Percentiles rank a stretch among this genome's conserved stretches.
phyloP scores from a whole-genome alignment of 2,888 invertebrate genomes.

The Agrochola lota region DNA sequence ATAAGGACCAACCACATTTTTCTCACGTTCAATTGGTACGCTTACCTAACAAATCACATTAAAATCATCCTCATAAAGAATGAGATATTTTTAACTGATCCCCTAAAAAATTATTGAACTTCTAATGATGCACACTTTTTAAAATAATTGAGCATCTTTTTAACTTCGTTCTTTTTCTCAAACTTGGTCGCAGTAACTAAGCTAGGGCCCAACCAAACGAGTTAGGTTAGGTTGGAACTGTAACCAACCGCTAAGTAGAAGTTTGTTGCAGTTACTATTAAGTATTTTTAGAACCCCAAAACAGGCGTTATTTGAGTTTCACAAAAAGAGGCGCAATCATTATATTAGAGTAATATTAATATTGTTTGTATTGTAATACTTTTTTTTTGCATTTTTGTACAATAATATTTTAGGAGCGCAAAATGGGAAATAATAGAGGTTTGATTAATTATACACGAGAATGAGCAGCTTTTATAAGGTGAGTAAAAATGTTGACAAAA shows the following conservation, averaged over 20 bases:
- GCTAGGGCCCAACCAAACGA: not conserved
- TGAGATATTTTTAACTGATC: not conserved
- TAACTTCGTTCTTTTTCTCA: too few species aligned
- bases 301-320: not conserved
- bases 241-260: not conserved
- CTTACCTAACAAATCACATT: not conserved
- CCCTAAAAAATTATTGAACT: too few species aligned
- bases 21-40: too few species aligned
- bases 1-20: constrained; percentile 3
- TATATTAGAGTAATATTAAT: not conserved
- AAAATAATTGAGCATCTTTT: not conserved
- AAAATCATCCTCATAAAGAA: not conserved
- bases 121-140: not conserved
- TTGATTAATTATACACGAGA: not conserved
- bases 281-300: not conserved
- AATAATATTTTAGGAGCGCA: not conserved
- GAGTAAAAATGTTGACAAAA: not conserved
- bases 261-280: too few species aligned
- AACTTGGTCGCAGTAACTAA: too few species aligned
- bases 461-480: not conserved
- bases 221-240: not conserved
- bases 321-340: not conserved
- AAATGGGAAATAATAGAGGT: not conserved
- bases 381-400: too few species aligned
- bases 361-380: too few species aligned